Evolutionary conservation across 2,113 vertebrate species (phyloP), one percentile per base, ranked within the genome.

Genomic region (Heloderma charlesbogerti): DNA sequence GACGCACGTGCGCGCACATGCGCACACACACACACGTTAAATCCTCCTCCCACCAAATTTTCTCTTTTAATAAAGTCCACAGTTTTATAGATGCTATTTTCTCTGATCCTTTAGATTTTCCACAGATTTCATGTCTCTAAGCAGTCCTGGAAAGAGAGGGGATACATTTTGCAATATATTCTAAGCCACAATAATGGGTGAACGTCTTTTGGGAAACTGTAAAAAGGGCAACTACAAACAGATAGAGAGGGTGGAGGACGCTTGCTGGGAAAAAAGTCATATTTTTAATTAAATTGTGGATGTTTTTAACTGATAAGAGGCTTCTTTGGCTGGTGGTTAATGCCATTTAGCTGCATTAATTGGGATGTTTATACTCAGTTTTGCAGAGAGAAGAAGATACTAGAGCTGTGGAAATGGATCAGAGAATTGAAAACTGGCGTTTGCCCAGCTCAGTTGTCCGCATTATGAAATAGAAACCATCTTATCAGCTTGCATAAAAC

Each of bases 401-500:
- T 92, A 90, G 95, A 94, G 93, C 92, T 27, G 95, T 94, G 93
- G 95, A 95, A 95, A 95, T 92, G 95, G 94, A 97, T 96, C 95
- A 94, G 63, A 87, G 92, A 94, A 86, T 96, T 95, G 94, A 94
- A 96, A 94, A 78, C 93, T 96, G 92, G 93, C 95, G 89, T 93
- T 92, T 92, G 94, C 93, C 94, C 95, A 96, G 95, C 91, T 94
- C 96, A 92, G 88, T 95, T 95, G 95, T 95, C 95, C 94, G 92
- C 89, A 92, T 95, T 94, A 96, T 94, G 94, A 97, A 96, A 97
- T 67, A 29, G 95, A 96, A 96, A 95, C 96, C 94, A 93, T 95
- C 94, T 96, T 96, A 96, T 96, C 95, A 94, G 91, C 93, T 86
- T 88, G 96, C 95, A 93, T 96, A 96, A 94, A 96, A 94, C 94